A percentile compares a stretch with the other conserved stretches of the same genome.
Conservation (phyloP, 2,888 invertebrate genomes). For the Pristionchus entomophagus region DNA sequence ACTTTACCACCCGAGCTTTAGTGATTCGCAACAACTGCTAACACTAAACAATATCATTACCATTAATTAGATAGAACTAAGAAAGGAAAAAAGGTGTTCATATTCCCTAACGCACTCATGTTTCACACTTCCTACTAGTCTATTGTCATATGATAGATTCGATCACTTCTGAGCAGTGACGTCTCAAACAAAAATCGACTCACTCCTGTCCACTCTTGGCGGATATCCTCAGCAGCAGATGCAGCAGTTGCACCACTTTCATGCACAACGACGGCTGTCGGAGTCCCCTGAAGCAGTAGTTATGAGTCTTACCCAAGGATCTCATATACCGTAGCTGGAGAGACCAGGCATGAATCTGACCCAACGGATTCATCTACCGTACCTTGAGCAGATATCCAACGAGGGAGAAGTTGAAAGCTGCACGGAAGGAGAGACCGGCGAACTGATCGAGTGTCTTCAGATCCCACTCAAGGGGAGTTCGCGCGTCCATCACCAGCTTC, state of each 20-base stretch:
- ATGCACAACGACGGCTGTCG: conserved; percentile 78
- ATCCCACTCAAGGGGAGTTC: conserved; percentile 96
- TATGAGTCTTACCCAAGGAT: neutral
- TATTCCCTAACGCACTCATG: no score
- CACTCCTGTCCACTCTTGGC: conserved; percentile 55
- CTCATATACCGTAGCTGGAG: no score
- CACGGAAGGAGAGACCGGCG: conserved; percentile 68
- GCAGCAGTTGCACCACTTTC: conserved; percentile 55
- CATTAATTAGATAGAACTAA: neutral
- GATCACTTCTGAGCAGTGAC: no score
- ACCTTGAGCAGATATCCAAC: conserved; percentile 94
- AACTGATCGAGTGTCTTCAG: conserved; percentile 94
- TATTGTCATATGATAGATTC: no score
- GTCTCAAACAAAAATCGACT: conserved; percentile 62
- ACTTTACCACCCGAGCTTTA: no score
- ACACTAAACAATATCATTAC: no score
- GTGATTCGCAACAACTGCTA: no score
- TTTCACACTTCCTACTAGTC: no score
- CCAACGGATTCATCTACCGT: neutral
- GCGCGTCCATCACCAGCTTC: conserved; percentile 92
- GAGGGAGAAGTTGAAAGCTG: conserved; percentile 92
- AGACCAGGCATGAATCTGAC: neutral
- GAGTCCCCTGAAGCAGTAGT: conserved; percentile 79
- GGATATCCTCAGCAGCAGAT: conserved; percentile 52
- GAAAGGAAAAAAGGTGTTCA: neutral